Conservation (phyloP, 2,113 vertebrate species). For the Grus americana region DNA sequence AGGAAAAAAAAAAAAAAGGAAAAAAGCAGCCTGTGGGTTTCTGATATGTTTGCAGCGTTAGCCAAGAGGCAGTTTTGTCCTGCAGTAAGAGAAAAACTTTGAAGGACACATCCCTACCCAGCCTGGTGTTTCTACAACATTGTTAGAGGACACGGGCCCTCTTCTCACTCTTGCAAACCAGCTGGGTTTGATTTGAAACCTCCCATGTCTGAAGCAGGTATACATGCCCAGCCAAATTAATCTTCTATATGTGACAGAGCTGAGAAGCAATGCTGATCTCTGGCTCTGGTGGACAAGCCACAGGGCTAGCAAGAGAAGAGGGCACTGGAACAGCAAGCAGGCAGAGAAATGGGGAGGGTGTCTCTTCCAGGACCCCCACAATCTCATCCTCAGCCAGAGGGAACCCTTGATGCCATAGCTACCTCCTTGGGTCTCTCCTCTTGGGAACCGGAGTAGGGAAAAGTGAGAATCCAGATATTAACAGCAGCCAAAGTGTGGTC, state of each 20-base stretch:
- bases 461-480: slow-evolving; percentile 6
- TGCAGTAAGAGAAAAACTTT: background rate
- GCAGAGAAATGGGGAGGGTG: background rate
- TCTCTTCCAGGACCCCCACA: background rate
- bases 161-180: background rate
- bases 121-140: background rate
- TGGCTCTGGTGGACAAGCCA: background rate
- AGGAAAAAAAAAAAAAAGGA: background rate
- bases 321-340: background rate
- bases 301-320: background rate
- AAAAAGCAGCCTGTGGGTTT: slow-evolving; percentile 12
- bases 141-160: background rate
- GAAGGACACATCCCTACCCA: background rate
- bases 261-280: background rate
- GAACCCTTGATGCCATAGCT: background rate
- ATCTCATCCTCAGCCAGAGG: background rate
- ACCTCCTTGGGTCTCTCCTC: background rate
- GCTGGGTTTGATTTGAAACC: background rate
- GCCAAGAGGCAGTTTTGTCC: background rate
- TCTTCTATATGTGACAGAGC: background rate
- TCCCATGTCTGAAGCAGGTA: background rate
- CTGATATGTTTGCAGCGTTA: slow-evolving; percentile 55
- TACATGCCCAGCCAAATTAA: background rate
- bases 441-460: background rate
- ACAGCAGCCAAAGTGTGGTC: background rate